Evolutionary conservation across 2,113 vertebrate genomes (phyloP).

Genomic region (Nymphicus hollandicus): DNA sequence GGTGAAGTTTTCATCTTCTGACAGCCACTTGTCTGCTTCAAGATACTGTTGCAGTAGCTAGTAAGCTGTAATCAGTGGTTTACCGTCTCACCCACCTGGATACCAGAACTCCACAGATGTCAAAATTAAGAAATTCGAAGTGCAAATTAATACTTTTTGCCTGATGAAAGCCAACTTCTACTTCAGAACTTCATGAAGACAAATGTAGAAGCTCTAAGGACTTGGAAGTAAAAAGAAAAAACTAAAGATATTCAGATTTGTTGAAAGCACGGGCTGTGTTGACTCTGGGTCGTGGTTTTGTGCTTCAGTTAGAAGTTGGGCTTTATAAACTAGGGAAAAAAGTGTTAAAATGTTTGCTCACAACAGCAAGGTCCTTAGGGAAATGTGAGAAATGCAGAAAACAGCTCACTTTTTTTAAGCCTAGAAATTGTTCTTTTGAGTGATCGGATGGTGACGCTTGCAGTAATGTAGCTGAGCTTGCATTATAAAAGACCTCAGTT

Average conservation of each 20-base stretch:
- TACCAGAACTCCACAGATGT: background rate
- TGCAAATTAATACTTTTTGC: background rate
- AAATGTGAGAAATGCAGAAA: background rate
- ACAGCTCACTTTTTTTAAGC: background rate
- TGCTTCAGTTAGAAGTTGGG: background rate
- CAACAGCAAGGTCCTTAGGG: background rate
- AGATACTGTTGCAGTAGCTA: background rate
- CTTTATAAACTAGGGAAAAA: background rate
- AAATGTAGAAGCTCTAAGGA: background rate
- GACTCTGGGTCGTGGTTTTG: background rate
- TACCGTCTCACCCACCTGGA: background rate
- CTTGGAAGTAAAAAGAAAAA: background rate
- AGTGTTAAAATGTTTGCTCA: background rate
- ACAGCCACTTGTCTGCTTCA: background rate
- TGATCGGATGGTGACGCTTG: background rate
- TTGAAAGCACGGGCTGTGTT: background rate
- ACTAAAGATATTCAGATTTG: background rate
- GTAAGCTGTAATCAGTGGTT: background rate
- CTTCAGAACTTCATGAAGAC: background rate
- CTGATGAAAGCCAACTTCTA: background rate
- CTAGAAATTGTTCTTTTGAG: background rate
- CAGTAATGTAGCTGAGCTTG: background rate
- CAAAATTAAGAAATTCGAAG: background rate
- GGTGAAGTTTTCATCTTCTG: background rate
- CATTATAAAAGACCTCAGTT: background rate